phyloP scores from a whole-genome alignment of 2,797 vertebrate species.

The Allobates femoralis region DNA sequence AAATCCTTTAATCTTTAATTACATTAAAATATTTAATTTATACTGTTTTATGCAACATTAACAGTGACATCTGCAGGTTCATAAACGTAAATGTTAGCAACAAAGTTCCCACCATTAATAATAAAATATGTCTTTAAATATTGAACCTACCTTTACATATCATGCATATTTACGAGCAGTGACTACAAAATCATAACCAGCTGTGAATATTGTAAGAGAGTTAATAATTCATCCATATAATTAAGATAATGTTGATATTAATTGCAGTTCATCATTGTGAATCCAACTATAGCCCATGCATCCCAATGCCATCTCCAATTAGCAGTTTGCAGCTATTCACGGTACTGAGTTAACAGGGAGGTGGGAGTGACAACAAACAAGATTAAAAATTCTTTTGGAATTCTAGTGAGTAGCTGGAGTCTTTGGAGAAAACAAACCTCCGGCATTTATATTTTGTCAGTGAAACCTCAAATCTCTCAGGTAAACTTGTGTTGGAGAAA shows the following conservation, averaged over 20 bases:
- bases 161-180: background rate
- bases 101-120: background rate
- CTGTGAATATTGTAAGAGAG: background rate
- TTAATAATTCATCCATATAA: slow-evolving; percentile 26
- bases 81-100: background rate
- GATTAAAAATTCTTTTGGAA: slow-evolving; percentile 30
- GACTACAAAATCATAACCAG: background rate
- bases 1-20: too few relatives aligned
- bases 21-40: background rate
- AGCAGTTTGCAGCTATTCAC: background rate
- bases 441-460: slow-evolving; percentile 59
- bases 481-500: slow-evolving; percentile 50
- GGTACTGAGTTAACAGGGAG: background rate
- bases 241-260: slow-evolving; percentile 18
- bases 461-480: slow-evolving; percentile 57
- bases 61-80: background rate
- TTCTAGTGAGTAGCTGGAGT: slow-evolving; percentile 31
- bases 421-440: slow-evolving; percentile 50
- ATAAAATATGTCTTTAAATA: background rate
- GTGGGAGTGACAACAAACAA: background rate
- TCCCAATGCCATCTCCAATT: slow-evolving; percentile 2
- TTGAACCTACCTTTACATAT: background rate
- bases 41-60: background rate
- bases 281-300: background rate
- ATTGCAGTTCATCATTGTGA: slow-evolving; percentile 1